Evolutionary conservation across 1,140 invertebrate species (phyloP).

Genomic region (Harpegnathos saltator): DNA sequence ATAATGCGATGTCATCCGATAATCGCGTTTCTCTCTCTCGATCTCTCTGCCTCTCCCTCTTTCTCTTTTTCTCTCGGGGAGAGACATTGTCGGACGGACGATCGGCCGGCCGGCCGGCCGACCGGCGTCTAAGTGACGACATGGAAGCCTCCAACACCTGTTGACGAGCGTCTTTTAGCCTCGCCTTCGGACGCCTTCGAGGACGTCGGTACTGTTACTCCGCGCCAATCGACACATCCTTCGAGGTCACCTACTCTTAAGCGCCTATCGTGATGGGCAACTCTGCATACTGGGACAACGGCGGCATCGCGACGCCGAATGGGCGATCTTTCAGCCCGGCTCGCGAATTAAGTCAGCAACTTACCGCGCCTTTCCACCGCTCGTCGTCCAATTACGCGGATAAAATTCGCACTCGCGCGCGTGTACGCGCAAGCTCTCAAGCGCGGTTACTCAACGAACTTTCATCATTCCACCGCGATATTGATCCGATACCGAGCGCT

Average conservation of each 20-base stretch:
- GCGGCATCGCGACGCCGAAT: conserved; percentile 6
- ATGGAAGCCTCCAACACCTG: conserved; percentile 61
- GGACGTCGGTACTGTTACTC: conserved; percentile 64
- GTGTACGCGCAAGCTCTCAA: neutral
- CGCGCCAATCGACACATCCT: conserved; percentile 66
- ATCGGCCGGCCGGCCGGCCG: no score
- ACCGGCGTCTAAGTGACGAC: conserved; percentile 21
- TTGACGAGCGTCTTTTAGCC: conserved; percentile 11
- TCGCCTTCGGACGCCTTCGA: conserved; percentile 27
- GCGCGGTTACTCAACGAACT: conserved; percentile 28
- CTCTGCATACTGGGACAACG: conserved; percentile 35
- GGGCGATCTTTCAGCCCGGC: neutral
- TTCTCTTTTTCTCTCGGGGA: conserved; percentile 15
- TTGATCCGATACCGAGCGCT: neutral
- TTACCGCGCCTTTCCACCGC: conserved; percentile 5
- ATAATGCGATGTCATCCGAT: conserved; percentile 17
- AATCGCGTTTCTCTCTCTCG: no score
- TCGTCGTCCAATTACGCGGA: conserved; percentile 17
- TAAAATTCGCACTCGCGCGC: conserved; percentile 20
- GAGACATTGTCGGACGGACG: neutral
- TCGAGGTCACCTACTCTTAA: conserved; percentile 66
- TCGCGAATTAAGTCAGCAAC: neutral
- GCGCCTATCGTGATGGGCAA: conserved; percentile 18
- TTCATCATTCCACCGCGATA: conserved; percentile 21
- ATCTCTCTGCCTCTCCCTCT: no score